phyloP scores from a whole-genome alignment of 2,888 invertebrate genomes.

The Marronus borbonicus region DNA sequence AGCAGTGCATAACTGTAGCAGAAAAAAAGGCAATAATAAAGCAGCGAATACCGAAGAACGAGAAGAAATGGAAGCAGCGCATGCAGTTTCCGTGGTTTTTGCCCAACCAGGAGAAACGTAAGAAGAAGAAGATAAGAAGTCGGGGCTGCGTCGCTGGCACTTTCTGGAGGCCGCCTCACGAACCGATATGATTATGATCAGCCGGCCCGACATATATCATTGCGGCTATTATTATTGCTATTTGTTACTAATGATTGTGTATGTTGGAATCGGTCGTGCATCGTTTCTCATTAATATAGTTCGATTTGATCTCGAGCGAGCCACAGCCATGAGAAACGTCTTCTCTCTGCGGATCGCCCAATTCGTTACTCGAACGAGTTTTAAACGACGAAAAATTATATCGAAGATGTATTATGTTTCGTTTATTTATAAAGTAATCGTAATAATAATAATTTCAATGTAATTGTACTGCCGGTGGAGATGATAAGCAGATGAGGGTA shows the following conservation, averaged over 20 bases:
- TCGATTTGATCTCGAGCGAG: slow-evolving; percentile 68
- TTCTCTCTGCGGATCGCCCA: slow-evolving; percentile 45
- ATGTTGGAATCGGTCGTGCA: slow-evolving; percentile 71
- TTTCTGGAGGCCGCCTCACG: slow-evolving; percentile 55
- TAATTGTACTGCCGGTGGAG: too few relatives aligned
- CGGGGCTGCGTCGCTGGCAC: slow-evolving; percentile 48
- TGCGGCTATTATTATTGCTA: slow-evolving; percentile 71
- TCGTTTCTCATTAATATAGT: slow-evolving; percentile 72
- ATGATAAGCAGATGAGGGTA: too few relatives aligned
- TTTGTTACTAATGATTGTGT: slow-evolving; percentile 72
- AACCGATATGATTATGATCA: slow-evolving; percentile 68
- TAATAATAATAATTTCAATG: too few relatives aligned
- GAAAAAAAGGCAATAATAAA: slow-evolving; percentile 33
- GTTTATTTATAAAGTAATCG: too few relatives aligned
- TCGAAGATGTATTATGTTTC: not conserved
- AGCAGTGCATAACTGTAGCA: slow-evolving; percentile 19
- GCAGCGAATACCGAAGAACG: slow-evolving; percentile 18
- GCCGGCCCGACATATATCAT: slow-evolving; percentile 69
- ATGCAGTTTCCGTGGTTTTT: slow-evolving; percentile 55
- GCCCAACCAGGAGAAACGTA: slow-evolving; percentile 39
- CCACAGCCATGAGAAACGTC: slow-evolving; percentile 65
- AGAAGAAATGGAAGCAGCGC: slow-evolving; percentile 48
- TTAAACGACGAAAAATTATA: slow-evolving; percentile 22
- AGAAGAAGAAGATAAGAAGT: slow-evolving; percentile 51
- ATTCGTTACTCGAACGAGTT: slow-evolving; percentile 33